Evolutionary conservation across 1,140 invertebrate species (phyloP), one percentile per base, ranked within the genome.

Genomic region (Drosophila watanabei): DNA sequence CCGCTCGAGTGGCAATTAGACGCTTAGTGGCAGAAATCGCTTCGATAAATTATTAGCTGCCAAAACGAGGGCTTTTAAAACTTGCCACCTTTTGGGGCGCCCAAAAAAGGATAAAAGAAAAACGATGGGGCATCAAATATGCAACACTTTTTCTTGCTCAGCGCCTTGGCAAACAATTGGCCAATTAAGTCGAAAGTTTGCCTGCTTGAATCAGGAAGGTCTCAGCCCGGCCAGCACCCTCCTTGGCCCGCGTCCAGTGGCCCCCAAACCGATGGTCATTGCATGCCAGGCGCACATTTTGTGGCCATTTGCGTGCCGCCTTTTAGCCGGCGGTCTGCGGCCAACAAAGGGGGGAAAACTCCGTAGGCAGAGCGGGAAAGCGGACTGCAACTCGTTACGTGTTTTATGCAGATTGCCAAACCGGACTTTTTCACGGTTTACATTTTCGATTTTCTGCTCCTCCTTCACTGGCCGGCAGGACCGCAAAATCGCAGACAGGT

Each of bases 161-260:
- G 56, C 78, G 79, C 73, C 82, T 85, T 81, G 60, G 58, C 65
- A 90, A 89, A 86, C 82, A 89, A 91, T 86, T 86, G 85, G 82
- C 82, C 86, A 89, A 90, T 89, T 89, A 86, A 90, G 82, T 86
- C 64, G 57, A 86, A 90, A 89, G 70, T 90, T 86, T 76, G 63
- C 80, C 77, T 60, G 64, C 52, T 81, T 60, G 62, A 45, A 43
- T 35, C 32, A 32, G 32, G n/a, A n/a, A 18, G 70, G 28, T 30
- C 28, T 14, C 32, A 2, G 3, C 48, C 30, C 32, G 49, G 49
- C 28, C 18, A 13, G 33, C 5, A 20, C 16, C 18, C 52, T 39
- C 30, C 13, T 54, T 49, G 45, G 51, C 64, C 14, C n/a, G 11
- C 51, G 43, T 68, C 46, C 41, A 48, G 49, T 35, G 58, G 52